These are phyloP conservation scores for Zaprionus lachaisei DNA, from an alignment of 1,140 invertebrate genomes.

Conservation along the genomic window DNA sequence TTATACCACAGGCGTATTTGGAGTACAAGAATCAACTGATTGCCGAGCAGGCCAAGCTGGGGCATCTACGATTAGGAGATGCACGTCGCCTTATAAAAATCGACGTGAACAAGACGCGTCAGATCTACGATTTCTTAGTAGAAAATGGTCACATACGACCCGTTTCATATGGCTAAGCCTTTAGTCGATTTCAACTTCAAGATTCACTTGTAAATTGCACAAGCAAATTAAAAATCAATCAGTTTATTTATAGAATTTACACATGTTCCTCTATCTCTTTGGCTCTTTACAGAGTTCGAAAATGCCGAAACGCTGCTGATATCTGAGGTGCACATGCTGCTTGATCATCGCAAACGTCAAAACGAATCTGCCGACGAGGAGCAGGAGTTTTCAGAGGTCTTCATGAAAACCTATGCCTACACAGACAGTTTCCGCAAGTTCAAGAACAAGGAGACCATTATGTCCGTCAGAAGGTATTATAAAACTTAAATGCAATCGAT, in stretches of 20 bases:
- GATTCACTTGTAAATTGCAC: conserved; percentile 71
- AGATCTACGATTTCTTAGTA: conserved; percentile 93
- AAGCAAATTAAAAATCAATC: background rate
- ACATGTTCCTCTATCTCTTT: background rate
- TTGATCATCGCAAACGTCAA: conserved; percentile 98
- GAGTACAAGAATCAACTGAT: conserved; percentile 91
- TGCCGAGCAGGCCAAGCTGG: conserved; percentile 90
- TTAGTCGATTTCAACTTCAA: conserved; percentile 17
- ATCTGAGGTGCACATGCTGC: conserved; percentile 98
- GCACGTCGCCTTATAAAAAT: conserved; percentile 94
- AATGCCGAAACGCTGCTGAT: conserved; percentile 98
- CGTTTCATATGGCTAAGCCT: conserved; percentile 58
- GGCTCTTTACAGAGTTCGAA: conserved; percentile 95
- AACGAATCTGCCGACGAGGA: conserved; percentile 99
- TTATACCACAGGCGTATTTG: conserved; percentile 91
- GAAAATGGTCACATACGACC: conserved; percentile 89
- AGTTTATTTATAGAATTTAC: background rate
- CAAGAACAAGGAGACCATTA: conserved; percentile 99
- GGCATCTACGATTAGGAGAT: conserved; percentile 90
- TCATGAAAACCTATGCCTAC: conserved; percentile 98
- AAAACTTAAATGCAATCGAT: conserved; percentile 60
- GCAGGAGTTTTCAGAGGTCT: conserved; percentile 99
- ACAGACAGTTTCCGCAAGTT: conserved; percentile 98
- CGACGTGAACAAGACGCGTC: conserved; percentile 96
- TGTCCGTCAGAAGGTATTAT: conserved; percentile 93